Base-by-base conservation (phyloP, 1,140 invertebrate species). In the Lysiphlebus fabarum region DNA sequence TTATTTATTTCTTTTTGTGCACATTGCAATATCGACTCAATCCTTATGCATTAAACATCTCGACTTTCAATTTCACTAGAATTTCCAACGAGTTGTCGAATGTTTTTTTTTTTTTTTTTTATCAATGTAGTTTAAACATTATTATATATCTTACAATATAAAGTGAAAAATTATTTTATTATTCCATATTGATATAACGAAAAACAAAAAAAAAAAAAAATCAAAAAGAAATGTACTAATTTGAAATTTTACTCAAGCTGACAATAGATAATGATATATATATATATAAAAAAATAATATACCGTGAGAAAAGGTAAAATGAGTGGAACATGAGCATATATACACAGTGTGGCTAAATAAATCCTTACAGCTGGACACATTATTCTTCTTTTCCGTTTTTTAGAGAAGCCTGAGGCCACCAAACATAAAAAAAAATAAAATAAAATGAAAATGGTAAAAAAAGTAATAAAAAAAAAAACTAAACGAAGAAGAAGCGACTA, bases 41-140 rank as follows among this genome's bases (percentile, higher is more conserved):
- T 63, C 56, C 58, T 63, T 63, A 63, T 63, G 58, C 61, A 63
- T 63, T 63, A 63, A 63, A 63, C 62, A 63, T 63, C 17, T 26
- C 17, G 17, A 26, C 17, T 26, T 26, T 26, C 17, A 26, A 26
- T 26, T 26, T 26, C 17, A 26, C 17, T 26, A 53, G 55, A 53
- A 44, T 56, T 59, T 33, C 44, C 42, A 47, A 40, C 47, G 11
- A 41, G 33, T 7, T 17, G 9, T 38, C 37, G 38, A 17, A 33
- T 51, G 44, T 59, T 38, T 17, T 26, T 34, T 50, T 37, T 37
- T 6, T 10, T 7, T 9, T 8, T 9, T 12, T n/a, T 7, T 17
- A 53, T 14, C 14, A 17, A 17, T 41, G 40, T n/a, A 12, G 7
- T 12, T 7, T 9, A 53, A 53, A 26, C 17, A 26, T 40, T 8